These are phyloP conservation scores for Polydrusus pterygomalis DNA, from an alignment of 2,888 invertebrate genomes.

Conservation along the genomic window DNA sequence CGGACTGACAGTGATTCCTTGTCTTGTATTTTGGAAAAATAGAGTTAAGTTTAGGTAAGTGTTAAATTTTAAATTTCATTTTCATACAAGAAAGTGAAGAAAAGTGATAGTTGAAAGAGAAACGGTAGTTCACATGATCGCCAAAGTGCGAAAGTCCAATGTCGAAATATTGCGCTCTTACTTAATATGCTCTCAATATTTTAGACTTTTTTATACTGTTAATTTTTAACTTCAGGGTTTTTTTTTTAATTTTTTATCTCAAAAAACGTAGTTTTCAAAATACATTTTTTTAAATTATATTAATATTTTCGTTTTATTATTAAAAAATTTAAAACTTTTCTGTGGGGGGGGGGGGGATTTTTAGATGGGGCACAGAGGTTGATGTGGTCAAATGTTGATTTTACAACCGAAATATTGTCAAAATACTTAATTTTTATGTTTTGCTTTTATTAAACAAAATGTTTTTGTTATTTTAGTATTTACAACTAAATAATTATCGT, in stretches of 20 bases:
- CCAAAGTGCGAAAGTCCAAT: constrained; percentile 23
- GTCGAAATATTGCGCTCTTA: constrained; percentile 14
- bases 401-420: no score
- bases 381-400: no score
- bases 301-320: no score
- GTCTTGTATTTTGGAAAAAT: background rate
- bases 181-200: background rate
- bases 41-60: constrained; percentile 25
- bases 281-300: no score
- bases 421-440: no score
- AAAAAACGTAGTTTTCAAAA: no score
- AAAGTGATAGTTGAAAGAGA: background rate
- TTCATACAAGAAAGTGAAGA: constrained; percentile 15
- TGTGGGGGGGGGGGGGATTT: no score
- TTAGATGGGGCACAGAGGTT: no score
- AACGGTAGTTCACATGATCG: background rate
- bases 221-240: background rate
- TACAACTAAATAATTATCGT: no score
- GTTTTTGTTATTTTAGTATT: no score
- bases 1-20: constrained; percentile 8
- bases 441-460: background rate
- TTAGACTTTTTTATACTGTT: no score
- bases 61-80: background rate
- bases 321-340: no score
- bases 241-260: background rate